Conservation (phyloP, 1,140 invertebrate genomes). For the Plodia interpunctella region DNA sequence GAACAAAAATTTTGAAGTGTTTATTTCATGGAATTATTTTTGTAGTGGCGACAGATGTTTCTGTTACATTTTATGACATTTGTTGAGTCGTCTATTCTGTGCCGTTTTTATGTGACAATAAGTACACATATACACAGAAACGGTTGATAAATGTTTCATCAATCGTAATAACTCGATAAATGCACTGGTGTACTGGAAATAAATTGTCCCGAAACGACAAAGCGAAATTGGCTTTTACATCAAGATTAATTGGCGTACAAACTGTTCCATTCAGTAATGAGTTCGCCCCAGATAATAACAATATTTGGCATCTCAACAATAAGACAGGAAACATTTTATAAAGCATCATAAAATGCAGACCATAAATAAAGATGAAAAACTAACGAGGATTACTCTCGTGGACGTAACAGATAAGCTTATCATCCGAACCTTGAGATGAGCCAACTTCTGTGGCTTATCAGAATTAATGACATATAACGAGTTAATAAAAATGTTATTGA, state of each 20-base stretch:
- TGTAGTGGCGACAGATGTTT: constrained; percentile 40
- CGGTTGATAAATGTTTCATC: neutral
- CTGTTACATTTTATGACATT: constrained; percentile 33
- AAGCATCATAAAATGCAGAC: neutral
- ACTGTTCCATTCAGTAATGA: neutral
- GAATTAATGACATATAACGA: constrained; percentile 7
- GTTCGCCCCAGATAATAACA: neutral
- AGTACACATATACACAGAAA: neutral
- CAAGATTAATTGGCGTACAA: neutral
- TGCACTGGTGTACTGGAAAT: neutral
- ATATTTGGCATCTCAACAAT: neutral
- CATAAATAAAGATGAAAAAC: neutral
- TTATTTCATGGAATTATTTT: constrained; percentile 53
- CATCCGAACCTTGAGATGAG: constrained; percentile 11
- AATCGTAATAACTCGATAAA: neutral
- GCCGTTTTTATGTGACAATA: neutral
- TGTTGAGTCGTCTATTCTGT: neutral
- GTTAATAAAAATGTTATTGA: constrained; percentile 5
- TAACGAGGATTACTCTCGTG: neutral
- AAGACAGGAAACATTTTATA: neutral
- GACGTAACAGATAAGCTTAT: constrained; percentile 6
- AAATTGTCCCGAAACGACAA: neutral
- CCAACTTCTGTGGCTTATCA: constrained; percentile 10
- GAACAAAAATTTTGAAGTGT: constrained; percentile 45
- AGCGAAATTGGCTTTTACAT: neutral